Percentiles rank a stretch among this genome's conserved stretches.
These are phyloP conservation scores for Aselliscus stoliczkanus DNA, from an alignment of 2,797 vertebrate species.

Conservation along the genomic window DNA sequence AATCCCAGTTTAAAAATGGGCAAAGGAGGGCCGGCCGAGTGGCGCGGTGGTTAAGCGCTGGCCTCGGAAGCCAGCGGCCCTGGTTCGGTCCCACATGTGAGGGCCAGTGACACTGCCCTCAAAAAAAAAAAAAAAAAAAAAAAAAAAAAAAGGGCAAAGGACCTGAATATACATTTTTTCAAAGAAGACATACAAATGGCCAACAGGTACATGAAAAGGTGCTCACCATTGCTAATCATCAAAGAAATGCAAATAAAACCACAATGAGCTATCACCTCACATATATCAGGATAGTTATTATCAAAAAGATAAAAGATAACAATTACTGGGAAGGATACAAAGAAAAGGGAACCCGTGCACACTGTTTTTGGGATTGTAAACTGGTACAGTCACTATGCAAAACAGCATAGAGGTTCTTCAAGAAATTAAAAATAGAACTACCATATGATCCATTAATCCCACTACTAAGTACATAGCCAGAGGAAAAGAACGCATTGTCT, in stretches of 20 bases:
- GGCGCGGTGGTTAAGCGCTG: no score
- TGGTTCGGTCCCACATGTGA: no score
- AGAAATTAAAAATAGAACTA: neutral
- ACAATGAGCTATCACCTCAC: neutral
- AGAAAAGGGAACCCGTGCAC: neutral
- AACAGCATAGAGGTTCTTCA: neutral
- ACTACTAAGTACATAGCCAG: neutral
- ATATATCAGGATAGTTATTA: neutral
- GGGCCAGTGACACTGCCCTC: no score
- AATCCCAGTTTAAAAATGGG: neutral
- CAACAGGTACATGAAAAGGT: neutral
- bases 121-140: no score
- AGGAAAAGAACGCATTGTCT: neutral
- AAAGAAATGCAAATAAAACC: neutral
- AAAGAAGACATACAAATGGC: neutral
- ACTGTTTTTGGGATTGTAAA: neutral
- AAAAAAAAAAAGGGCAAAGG: neutral
- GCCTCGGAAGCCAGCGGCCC: no score
- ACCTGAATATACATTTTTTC: neutral
- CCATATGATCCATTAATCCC: neutral
- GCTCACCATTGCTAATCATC: neutral
- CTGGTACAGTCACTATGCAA: neutral
- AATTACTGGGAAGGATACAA: neutral
- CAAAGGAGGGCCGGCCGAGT: no score
- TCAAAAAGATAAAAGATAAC: neutral